Base-by-base conservation (phyloP, 2,113 vertebrate genomes). In the Perca fluviatilis region DNA sequence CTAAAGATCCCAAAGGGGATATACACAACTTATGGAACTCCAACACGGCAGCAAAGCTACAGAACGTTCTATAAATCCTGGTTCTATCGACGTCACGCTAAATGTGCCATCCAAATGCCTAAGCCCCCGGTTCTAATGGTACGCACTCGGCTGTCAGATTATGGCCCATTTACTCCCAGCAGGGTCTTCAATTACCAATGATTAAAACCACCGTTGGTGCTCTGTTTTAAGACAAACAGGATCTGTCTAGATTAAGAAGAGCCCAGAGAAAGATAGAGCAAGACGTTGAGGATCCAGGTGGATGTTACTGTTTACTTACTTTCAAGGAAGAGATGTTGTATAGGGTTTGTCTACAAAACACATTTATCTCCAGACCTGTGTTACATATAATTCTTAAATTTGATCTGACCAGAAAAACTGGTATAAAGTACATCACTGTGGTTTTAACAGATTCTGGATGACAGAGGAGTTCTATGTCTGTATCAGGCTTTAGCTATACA, bases 101-200 rank as follows among this genome's bases (percentile, higher is more conserved):
- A 89, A 81, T 77, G 83, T 80, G 77, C 76, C 79, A 83, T 83
- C 82, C 74, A 54, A 82, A 89, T 75, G 79, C 74, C 63, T 80
- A 77, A 91, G 73, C 86, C 83, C 77, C 51, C 16, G 10, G 83
- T 80, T 84, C 86, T 91, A 92, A 93, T 91, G 88, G 86, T 89
- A 82, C 62, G 72, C 89, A 83, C 83, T 92, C 75, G 67, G 79
- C 90, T 91, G 91, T 93, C 93, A 91, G 92, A 92, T 93, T 94
- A 93, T 92, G 85, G 89, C 89, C 92, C 90, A 92, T 94, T 93
- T 92, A 83, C 85, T 92, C 92, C 71, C 94, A 94, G 91, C 91
- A 84, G 89, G 92, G 87, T 93, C 91, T 92, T 94, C 92, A 94
- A 93, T 94, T 93, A 94, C 83, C 88, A 84, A 70, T 91, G 91